These are phyloP conservation scores for Dromas ardeola DNA, from an alignment of 2,113 vertebrate species.

Conservation along the genomic window DNA sequence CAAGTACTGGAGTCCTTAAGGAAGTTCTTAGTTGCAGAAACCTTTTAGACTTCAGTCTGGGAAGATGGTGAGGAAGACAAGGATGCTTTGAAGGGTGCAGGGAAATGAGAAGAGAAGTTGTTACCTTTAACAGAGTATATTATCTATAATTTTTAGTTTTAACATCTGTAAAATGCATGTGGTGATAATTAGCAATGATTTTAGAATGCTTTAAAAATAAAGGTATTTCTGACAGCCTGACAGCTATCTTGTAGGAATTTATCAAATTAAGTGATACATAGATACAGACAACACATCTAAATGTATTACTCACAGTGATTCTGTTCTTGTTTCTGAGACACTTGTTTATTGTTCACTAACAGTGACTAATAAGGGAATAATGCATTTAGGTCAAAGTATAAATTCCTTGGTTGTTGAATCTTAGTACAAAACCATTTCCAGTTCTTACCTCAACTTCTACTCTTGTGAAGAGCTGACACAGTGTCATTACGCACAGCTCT, in stretches of 20 bases:
- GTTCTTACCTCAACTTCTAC: conserved; percentile 92
- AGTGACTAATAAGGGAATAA: neutral
- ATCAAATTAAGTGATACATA: neutral
- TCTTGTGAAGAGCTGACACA: conserved; percentile 89
- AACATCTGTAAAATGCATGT: neutral
- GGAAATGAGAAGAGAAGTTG: neutral
- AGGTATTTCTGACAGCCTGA: neutral
- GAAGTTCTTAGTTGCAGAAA: neutral
- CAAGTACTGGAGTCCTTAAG: neutral
- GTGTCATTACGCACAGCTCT: conserved; percentile 83
- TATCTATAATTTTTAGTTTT: neutral
- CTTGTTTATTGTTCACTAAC: neutral
- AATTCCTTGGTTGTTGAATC: neutral
- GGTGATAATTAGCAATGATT: neutral
- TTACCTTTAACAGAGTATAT: neutral
- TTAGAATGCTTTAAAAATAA: neutral
- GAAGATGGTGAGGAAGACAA: neutral
- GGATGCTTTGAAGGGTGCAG: neutral
- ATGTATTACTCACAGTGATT: neutral
- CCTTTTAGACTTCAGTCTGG: neutral
- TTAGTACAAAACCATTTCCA: neutral
- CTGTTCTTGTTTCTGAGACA: neutral
- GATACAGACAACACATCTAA: neutral
- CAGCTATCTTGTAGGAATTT: neutral
- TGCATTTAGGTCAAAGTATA: neutral